Evolutionary conservation across 2,888 invertebrate species (phyloP), one percentile per base, ranked within the genome.

Genomic region (Pelosia muscerda): DNA sequence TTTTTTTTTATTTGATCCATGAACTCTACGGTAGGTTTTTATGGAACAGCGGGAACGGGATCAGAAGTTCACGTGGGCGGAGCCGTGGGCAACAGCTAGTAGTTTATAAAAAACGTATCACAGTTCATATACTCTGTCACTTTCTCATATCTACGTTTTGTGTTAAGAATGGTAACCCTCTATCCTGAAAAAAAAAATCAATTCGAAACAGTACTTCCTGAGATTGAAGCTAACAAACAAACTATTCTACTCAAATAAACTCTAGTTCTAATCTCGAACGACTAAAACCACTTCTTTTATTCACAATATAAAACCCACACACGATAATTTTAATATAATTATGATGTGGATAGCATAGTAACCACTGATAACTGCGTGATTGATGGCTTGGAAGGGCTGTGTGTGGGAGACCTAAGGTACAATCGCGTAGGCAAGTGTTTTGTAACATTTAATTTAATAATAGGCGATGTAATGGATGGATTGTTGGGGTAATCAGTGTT

Each of bases 241-340:
- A 31, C 31, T 31, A 6, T 31, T 31, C 31, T 9, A 8, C 31
- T 31, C 9, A n/a, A n/a, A n/a, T n/a, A n/a, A n/a, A 57, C 57
- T 2, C 28, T 28, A 19, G 26, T 26, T 19, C 19, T 57, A 28
- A 57, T 57, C 28, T 57, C 28, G 26, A 57, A 57, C 28, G 57
- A 28, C 57, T n/a, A 28, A 57, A 57, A 57, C 15, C 56, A 57
- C 57, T 28, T n/a, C 49, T 49, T 49, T 49, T 49, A 19, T 49
- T 54, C 54, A 63, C 63, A 54, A 31, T 54, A 63, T 34, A 63
- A 63, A 62, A 63, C 63, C 63, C 63, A 63, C 63, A 63, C 63
- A 88, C 87, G 87, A 84, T 88, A 90, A 90, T 84, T 86, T 77
- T 86, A 88, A 89, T 86, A 90, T 89, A 90, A 92, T 92, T 91